phyloP scores from a whole-genome alignment of 1,140 invertebrate genomes.

The Vanessa atalanta region DNA sequence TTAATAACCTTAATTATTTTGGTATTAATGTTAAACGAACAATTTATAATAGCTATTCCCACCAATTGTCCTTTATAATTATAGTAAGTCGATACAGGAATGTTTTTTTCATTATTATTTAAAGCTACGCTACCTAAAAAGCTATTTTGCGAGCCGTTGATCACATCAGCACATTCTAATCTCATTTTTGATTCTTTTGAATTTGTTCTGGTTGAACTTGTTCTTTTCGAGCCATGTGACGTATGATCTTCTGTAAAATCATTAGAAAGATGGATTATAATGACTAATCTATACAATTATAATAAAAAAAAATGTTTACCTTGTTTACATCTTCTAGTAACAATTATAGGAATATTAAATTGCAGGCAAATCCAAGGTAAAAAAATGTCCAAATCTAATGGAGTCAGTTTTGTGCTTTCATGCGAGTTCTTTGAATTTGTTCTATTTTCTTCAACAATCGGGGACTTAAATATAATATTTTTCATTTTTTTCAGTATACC shows the following conservation, averaged over 20 bases:
- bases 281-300: no score
- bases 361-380: conserved; percentile 52
- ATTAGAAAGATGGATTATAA: background rate
- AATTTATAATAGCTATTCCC: conserved; percentile 42
- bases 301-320: conserved; percentile 28
- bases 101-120: conserved; percentile 10
- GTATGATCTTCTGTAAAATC: conserved; percentile 27
- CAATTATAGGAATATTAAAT: conserved; percentile 36
- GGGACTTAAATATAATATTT: background rate
- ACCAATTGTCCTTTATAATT: conserved; percentile 40
- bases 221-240: background rate
- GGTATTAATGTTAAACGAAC: conserved; percentile 33
- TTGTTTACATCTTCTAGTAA: conserved; percentile 38
- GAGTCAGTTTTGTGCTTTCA: conserved; percentile 33
- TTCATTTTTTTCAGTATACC: conserved; percentile 5
- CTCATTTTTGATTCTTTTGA: conserved; percentile 2
- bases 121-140: background rate
- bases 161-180: background rate
- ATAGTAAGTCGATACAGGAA: conserved; percentile 48
- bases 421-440: background rate
- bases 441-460: background rate
- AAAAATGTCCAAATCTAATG: conserved; percentile 52
- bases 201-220: background rate
- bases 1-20: conserved; percentile 50
- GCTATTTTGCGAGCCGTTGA: background rate